Evolutionary conservation across 2,797 vertebrate genomes (phyloP).

Genomic region (Orestias chungarensis): DNA sequence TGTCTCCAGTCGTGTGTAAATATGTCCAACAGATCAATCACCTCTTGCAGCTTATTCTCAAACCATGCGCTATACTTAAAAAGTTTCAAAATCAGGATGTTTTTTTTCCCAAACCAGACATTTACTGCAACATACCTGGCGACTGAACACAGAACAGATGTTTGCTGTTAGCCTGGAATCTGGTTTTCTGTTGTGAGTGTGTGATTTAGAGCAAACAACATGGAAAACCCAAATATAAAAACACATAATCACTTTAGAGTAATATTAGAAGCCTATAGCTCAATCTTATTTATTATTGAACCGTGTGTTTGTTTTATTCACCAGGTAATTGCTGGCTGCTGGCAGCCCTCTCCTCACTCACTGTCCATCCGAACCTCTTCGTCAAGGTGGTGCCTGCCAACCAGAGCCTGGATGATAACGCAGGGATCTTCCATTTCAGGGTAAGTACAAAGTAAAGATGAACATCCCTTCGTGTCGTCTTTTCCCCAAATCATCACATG

Average conservation of each 20-base stretch:
- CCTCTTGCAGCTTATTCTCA: background rate
- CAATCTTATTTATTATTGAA: background rate
- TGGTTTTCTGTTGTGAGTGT: conserved; percentile 4
- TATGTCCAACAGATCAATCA: conserved; percentile 7
- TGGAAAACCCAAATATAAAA: background rate
- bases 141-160: conserved; percentile 50
- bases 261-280: background rate
- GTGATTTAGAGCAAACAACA: background rate
- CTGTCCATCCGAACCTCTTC: conserved; percentile 78
- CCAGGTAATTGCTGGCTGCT: conserved; percentile 86
- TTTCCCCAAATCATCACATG: background rate
- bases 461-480: background rate
- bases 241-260: background rate
- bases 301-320: conserved; percentile 12
- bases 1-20: conserved; percentile 8
- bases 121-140: conserved; percentile 16
- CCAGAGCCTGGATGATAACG: conserved; percentile 78
- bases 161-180: conserved; percentile 46
- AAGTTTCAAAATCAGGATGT: conserved; percentile 8
- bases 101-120: conserved; percentile 4
- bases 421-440: conserved; percentile 82
- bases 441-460: conserved; percentile 51
- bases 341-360: conserved; percentile 82
- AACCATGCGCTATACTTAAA: background rate
- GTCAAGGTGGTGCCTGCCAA: conserved; percentile 79